Evolutionary conservation across 2,888 invertebrate genomes (phyloP), one percentile per base, ranked within the genome.

Genomic region (Pseudolycoriella hygida): DNA sequence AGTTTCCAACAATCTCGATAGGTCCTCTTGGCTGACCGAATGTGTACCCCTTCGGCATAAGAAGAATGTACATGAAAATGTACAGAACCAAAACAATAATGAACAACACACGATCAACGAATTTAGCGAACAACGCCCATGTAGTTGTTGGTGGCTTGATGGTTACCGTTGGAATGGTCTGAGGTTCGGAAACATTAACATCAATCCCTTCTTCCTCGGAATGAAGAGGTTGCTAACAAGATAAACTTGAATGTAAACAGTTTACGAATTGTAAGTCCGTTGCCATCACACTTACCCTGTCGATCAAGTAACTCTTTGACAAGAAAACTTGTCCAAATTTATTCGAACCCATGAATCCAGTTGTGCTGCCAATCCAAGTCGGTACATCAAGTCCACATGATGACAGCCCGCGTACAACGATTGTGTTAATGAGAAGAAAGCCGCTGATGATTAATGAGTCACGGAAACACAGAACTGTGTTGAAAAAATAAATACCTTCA

Each of bases 401-500:
- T 15, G 46, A 15, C 17, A 53, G 14, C 5, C 46, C 48, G 14
- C 49, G 42, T 18, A 49, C 44, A 17, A 52, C 37, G 2, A 50
- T 40, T 1, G 53, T 52, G 8, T 51, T 41, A 6, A 52, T 12
- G 6, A 53, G 30, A 12, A 53, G 39, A 12, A 50, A 12, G 6
- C 50, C 37, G 3, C 50, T 44, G 15, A 53, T 50, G 2, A 53
- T 20, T 19, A 54, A 15, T 14, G 54, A 53, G 41, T 54, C 52
- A 5, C 52, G 46, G 39, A 51, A 53, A 40, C 46, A 55, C 15
- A 52, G 12, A 32, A 55, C 54, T 56, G n/a, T n/a, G n/a, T n/a
- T n/a, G n/a, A n/a, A n/a, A n/a, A n/a, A n/a, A n/a, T n/a, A n/a
- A n/a, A n/a, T 18, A 19, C 20, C 25, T 12, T 34, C 5, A 34